phyloP scores from a whole-genome alignment of 2,888 invertebrate genomes.

The Tubulanus polymorphus region DNA sequence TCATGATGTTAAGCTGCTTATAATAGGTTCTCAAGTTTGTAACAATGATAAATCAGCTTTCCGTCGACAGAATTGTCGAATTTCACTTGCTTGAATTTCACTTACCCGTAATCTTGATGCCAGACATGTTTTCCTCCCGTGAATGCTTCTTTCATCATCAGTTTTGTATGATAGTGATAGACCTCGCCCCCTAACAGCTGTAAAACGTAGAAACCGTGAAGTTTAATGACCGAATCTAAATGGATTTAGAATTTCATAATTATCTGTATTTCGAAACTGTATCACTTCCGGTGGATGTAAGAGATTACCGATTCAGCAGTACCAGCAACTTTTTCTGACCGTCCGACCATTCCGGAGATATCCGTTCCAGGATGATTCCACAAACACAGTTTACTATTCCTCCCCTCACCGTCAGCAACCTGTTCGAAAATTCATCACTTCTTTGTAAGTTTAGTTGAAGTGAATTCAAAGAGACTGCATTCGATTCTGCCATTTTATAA shows the following conservation, averaged over 20 bases:
- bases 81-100: not conserved
- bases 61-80: no score
- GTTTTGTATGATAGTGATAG: slow-evolving; percentile 49
- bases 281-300: no score
- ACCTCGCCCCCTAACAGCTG: slow-evolving; percentile 45
- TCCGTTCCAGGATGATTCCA: slow-evolving; percentile 28
- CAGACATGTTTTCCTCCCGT: slow-evolving; percentile 44
- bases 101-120: slow-evolving; percentile 51
- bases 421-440: slow-evolving; percentile 4
- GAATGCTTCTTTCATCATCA: slow-evolving; percentile 47
- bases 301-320: slow-evolving; percentile 21
- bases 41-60: no score
- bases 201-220: no score
- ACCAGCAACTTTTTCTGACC: slow-evolving; percentile 23
- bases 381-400: slow-evolving; percentile 18
- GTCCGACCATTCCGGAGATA: slow-evolving; percentile 24
- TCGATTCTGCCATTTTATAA: no score
- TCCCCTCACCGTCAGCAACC: slow-evolving; percentile 20
- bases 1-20: no score
- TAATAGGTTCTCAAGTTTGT: no score
- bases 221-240: no score
- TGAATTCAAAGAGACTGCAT: no score
- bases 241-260: no score
- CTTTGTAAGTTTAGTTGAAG: no score
- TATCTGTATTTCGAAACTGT: not conserved